Conservation (phyloP, 2,113 vertebrate genomes). For the Glareola pratincola region DNA sequence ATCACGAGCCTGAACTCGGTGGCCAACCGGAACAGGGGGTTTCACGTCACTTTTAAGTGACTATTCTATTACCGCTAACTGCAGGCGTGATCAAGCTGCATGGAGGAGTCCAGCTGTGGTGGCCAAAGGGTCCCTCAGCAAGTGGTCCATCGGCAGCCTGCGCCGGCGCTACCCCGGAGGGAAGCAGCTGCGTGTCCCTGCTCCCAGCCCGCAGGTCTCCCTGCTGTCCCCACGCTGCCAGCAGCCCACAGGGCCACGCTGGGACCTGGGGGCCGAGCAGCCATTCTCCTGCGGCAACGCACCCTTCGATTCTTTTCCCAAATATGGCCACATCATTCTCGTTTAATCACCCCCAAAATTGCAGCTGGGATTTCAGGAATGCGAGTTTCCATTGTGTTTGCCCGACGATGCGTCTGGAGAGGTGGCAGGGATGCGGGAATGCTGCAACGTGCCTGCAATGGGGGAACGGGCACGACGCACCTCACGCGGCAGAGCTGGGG, state of each 20-base stretch:
- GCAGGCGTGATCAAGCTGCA: neutral
- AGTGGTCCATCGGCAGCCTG: neutral
- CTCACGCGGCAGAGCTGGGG: rapidly evolving
- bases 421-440: neutral
- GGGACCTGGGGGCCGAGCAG: neutral
- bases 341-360: conserved; percentile 35
- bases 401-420: neutral
- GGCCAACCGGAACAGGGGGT: rapidly evolving
- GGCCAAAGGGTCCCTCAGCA: neutral
- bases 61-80: neutral
- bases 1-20: neutral
- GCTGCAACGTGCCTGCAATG: neutral
- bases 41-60: neutral
- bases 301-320: conserved; percentile 18
- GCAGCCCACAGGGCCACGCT: rapidly evolving
- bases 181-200: rapidly evolving
- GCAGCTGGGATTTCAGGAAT: conserved; percentile 43
- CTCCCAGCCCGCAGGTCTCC: neutral
- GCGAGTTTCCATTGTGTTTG: conserved; percentile 12
- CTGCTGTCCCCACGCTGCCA: neutral
- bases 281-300: neutral
- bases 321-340: neutral
- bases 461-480: rapidly evolving
- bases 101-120: rapidly evolving
- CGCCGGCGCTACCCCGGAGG: rapidly evolving